Evolutionary conservation across 2,797 vertebrate species (phyloP).

Genomic region (Rhodeus uyekii): DNA sequence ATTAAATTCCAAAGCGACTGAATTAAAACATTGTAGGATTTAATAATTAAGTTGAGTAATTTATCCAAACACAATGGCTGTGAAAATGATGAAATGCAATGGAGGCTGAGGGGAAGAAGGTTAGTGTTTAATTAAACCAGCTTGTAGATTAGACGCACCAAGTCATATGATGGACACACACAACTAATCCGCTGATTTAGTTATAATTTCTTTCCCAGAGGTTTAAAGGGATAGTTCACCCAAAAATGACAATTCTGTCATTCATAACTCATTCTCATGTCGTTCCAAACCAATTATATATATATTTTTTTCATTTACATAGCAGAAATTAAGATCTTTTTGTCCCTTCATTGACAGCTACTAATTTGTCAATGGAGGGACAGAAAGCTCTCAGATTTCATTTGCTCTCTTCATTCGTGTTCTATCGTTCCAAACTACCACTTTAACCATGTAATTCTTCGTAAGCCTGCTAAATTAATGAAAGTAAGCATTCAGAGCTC

Average conservation of each 20-base stretch:
- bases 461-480: not conserved
- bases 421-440: too few relatives aligned
- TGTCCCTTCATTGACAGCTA: too few relatives aligned
- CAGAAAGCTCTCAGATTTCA: too few relatives aligned
- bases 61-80: slow-evolving; percentile 18
- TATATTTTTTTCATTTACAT: too few relatives aligned
- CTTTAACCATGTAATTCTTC: too few relatives aligned
- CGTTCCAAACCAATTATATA: too few relatives aligned
- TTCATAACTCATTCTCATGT: too few relatives aligned
- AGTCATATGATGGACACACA: not conserved
- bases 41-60: slow-evolving; percentile 24
- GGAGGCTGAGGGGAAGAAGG: slow-evolving; percentile 2
- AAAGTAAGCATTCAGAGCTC: not conserved
- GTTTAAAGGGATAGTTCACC: too few relatives aligned
- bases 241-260: too few relatives aligned
- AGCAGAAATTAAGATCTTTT: too few relatives aligned
- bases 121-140: slow-evolving; percentile 32
- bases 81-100: slow-evolving; percentile 3
- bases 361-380: too few relatives aligned
- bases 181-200: not conserved
- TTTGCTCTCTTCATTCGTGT: too few relatives aligned
- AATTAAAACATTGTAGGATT: slow-evolving; percentile 27
- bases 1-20: slow-evolving; percentile 15
- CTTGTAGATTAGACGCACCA: slow-evolving; percentile 1
- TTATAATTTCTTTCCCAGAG: not conserved